A percentile compares a stretch with the other conserved stretches of the same genome.
Conservation (phyloP, 2,113 vertebrate species). For the Ornithorhynchus anatinus region DNA sequence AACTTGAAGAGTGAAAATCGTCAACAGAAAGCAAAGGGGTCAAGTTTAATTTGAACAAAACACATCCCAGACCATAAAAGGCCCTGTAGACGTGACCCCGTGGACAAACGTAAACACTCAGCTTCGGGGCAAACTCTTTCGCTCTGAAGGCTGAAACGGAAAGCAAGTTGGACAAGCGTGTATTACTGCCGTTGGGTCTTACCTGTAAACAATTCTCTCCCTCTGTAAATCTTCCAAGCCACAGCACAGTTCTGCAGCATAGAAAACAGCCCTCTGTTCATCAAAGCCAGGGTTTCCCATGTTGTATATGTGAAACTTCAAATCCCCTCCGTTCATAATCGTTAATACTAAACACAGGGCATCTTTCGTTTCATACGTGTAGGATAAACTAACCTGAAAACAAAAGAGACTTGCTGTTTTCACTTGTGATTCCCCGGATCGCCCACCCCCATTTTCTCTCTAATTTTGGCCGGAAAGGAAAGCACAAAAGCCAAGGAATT, state of each 20-base stretch:
- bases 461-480: background rate
- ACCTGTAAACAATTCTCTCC: conserved; percentile 93
- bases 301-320: conserved; percentile 94
- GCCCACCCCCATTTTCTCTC: background rate
- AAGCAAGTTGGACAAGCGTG: accelerated
- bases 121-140: too few relatives aligned
- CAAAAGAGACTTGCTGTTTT: background rate
- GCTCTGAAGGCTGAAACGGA: background rate
- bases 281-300: conserved; percentile 90
- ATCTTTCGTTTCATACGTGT: conserved; percentile 77
- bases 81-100: too few relatives aligned
- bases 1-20: too few relatives aligned
- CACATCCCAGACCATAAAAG: too few relatives aligned
- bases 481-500: too few relatives aligned
- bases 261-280: conserved; percentile 88
- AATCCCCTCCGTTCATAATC: conserved; percentile 82
- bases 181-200: background rate
- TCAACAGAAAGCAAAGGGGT: too few relatives aligned
- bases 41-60: too few relatives aligned
- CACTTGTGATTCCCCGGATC: too few relatives aligned
- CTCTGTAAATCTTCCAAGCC: conserved; percentile 90
- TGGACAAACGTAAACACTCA: too few relatives aligned
- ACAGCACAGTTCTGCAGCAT: conserved; percentile 90
- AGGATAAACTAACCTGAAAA: conserved; percentile 78
- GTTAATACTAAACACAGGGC: conserved; percentile 79